Base-by-base conservation (phyloP, 2,888 invertebrate genomes). In the Melieria picta region DNA sequence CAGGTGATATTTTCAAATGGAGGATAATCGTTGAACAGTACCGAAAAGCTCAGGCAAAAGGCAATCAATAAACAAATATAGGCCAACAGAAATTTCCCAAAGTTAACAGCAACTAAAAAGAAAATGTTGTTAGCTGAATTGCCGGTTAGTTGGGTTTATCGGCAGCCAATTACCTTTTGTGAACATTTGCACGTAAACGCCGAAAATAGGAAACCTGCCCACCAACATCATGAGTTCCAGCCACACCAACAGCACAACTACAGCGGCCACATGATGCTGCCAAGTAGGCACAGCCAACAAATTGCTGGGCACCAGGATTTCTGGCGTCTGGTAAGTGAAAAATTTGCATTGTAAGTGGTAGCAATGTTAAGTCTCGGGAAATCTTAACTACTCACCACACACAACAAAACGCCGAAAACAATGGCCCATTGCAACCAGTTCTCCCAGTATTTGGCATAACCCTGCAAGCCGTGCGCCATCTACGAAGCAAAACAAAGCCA, bases 161-260 rank as follows among this genome's bases (percentile, higher is more conserved):
- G 50, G 11, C 11, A 11, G 50, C 11, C 11, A 50, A 5, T 64
- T 77, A 90, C 90, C 91, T 80, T 92, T 93, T 1, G 94, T 93
- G 83, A 95, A 94, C 94, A 95, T 95, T 87, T 95, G 94, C 42
- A 95, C 92, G 82, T 95, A 95, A 4, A 95, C 88, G 0, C 95
- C 95, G 79, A 95, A 95, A 77, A 93, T 93, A 50, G 95, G 95
- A 85, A 95, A 95, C 70, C 95, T 88, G 42, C 94, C 95, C 13
- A 95, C 92, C 45, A 95, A 90, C 90, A 94, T 92, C 93, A 95
- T 94, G 13, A 94, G 86, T 82, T 95, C 94, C 7, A 94, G 84
- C 95, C 95, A 95, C 55, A 93, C 92, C 66, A 94, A 87, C 74
- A 95, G 91, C 79, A 95, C 92, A 0, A 93, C 93, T 13, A 93